Conservation (phyloP, 2,797 vertebrate species). For the Iguana delicatissima region DNA sequence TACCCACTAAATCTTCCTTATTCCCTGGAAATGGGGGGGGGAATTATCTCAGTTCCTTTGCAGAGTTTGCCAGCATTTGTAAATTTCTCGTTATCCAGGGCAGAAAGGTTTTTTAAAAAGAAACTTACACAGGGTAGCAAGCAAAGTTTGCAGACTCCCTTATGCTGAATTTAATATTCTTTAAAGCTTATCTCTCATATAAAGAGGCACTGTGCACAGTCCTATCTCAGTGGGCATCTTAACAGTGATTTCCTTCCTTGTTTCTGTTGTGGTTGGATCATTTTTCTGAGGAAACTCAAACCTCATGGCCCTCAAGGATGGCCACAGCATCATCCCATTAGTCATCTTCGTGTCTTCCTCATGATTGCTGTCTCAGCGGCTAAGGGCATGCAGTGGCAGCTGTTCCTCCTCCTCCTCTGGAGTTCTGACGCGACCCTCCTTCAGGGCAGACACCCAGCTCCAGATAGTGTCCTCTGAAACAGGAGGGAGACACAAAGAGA, state of each 20-base stretch:
- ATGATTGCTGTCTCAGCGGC: constrained; percentile 52
- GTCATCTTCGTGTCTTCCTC: constrained; percentile 42
- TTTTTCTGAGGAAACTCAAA: background rate
- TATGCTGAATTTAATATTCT: background rate
- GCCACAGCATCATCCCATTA: too few relatives aligned
- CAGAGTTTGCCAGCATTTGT: background rate
- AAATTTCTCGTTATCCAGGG: background rate
- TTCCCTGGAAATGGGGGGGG: too few relatives aligned
- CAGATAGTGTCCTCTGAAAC: constrained; percentile 61
- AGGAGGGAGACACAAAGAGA: constrained; percentile 47
- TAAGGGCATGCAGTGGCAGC: constrained; percentile 57
- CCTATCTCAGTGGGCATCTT: background rate
- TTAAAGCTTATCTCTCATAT: background rate
- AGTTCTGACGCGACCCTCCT: constrained; percentile 27
- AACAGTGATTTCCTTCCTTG: background rate
- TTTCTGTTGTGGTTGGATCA: background rate
- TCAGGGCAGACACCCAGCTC: constrained; percentile 45
- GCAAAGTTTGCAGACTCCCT: too few relatives aligned
- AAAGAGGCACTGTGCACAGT: too few relatives aligned
- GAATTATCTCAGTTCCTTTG: background rate
- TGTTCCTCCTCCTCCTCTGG: constrained; percentile 66
- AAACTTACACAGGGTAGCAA: background rate
- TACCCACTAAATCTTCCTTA: too few relatives aligned
- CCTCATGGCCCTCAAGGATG: background rate
- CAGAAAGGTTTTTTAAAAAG: background rate